These are phyloP conservation scores for Accipiter virgatus DNA, from an alignment of 2,113 vertebrate genomes.

Conservation along the genomic window DNA sequence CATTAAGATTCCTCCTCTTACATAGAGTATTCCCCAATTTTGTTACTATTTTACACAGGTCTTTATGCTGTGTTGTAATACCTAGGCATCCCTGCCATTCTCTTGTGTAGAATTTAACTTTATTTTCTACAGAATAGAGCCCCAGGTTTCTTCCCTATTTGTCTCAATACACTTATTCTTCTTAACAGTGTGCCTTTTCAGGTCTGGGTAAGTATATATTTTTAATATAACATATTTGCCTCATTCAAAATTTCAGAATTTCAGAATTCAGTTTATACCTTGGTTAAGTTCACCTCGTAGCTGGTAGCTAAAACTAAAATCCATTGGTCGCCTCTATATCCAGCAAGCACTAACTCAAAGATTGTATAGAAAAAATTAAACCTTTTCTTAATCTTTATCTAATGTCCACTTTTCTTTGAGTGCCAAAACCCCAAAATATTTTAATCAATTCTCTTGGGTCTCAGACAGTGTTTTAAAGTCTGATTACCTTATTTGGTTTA, in stretches of 20 bases:
- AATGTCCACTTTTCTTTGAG: neutral
- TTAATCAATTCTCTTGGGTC: neutral
- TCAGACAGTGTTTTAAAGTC: neutral
- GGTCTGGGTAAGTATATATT: neutral
- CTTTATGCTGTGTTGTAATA: neutral
- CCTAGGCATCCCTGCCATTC: neutral
- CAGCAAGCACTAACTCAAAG: neutral
- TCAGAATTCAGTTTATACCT: neutral
- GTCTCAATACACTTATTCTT: neutral
- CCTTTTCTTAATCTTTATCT: neutral
- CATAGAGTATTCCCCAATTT: neutral
- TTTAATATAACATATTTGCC: neutral
- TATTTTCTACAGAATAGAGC: neutral
- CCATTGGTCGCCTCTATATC: rapidly evolving
- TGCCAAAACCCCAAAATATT: neutral
- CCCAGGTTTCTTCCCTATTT: neutral
- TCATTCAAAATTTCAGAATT: neutral
- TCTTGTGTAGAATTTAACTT: neutral
- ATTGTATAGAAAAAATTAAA: neutral
- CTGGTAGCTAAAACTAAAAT: neutral
- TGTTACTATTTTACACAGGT: neutral
- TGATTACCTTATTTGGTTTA: neutral
- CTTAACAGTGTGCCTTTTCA: neutral
- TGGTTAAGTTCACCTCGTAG: neutral
- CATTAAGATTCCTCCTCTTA: neutral